These are phyloP conservation scores for Anoncus sp. DNA, from an alignment of 2,888 invertebrate genomes.

Conservation along the genomic window DNA sequence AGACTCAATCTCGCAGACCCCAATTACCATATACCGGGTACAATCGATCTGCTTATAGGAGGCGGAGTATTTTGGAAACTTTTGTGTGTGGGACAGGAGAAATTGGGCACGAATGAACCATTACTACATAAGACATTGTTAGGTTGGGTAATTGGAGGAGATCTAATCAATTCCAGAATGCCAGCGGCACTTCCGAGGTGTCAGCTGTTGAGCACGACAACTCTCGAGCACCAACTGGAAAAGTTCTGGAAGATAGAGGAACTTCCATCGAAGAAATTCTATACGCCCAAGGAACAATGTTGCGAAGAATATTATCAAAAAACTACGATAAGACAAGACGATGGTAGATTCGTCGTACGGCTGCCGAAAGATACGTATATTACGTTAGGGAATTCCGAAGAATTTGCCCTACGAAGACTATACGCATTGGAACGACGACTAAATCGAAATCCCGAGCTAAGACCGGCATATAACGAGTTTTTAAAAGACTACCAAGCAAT, in stretches of 20 bases:
- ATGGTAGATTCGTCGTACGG: constrained; percentile 63
- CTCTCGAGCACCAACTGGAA: too few species aligned
- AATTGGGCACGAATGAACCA: background rate
- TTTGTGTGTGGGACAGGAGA: constrained; percentile 43
- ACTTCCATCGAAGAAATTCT: constrained; percentile 32
- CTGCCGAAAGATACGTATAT: constrained; percentile 50
- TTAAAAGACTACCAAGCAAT: constrained; percentile 64
- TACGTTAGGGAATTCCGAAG: constrained; percentile 62
- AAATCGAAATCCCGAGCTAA: constrained; percentile 42
- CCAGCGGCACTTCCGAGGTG: too few species aligned
- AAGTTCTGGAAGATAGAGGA: constrained; percentile 64
- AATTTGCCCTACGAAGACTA: constrained; percentile 60
- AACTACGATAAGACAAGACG: constrained; percentile 18
- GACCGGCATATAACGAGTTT: constrained; percentile 40
- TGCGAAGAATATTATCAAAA: constrained; percentile 69
- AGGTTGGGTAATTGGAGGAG: constrained; percentile 56
- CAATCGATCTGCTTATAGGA: constrained; percentile 66
- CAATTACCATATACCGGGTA: constrained; percentile 45
- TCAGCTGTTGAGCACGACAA: constrained; percentile 30
- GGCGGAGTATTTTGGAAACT: constrained; percentile 60
- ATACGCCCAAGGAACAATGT: constrained; percentile 63
- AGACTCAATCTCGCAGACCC: constrained; percentile 65
- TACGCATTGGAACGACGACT: constrained; percentile 63
- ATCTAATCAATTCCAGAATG: constrained; percentile 13
- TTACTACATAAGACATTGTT: constrained; percentile 55